phyloP scores from a whole-genome alignment of 2,797 vertebrate species.

The Myotis planiceps region DNA sequence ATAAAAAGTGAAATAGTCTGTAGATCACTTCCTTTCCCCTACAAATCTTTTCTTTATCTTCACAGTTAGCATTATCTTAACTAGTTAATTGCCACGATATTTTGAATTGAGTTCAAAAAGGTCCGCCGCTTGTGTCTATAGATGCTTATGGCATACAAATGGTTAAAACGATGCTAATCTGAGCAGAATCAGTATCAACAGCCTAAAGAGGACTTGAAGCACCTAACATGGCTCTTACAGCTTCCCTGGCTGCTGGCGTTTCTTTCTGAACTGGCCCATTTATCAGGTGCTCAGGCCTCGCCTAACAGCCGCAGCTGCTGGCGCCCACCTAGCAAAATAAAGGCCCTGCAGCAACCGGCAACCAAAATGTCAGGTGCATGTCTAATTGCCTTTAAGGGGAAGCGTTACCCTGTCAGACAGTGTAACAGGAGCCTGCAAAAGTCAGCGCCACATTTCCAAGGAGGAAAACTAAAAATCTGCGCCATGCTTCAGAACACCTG shows the following conservation, averaged over 20 bases:
- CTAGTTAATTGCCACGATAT: no score
- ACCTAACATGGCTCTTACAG: background rate
- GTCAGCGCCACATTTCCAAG: slow-evolving; percentile 45
- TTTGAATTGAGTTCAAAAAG: no score
- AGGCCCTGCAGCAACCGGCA: background rate
- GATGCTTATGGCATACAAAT: no score
- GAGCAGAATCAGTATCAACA: background rate
- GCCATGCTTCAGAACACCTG: slow-evolving; percentile 42
- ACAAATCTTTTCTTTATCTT: background rate
- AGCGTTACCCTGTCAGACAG: background rate
- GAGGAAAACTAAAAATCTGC: slow-evolving; percentile 45
- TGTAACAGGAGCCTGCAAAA: background rate
- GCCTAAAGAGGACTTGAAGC: background rate
- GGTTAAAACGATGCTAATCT: background rate
- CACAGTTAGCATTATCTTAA: background rate
- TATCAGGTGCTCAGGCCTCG: background rate
- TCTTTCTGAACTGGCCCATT: slow-evolving; percentile 35
- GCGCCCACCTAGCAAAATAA: background rate
- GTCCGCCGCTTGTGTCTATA: no score
- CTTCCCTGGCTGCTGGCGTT: background rate
- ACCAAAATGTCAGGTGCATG: background rate
- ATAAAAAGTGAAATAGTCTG: background rate
- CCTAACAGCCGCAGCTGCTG: background rate
- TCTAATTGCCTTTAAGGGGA: slow-evolving; percentile 11
- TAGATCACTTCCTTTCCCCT: background rate